These are phyloP conservation scores for Tapirus terrestris DNA, from an alignment of 2,113 vertebrate genomes.

Conservation along the genomic window DNA sequence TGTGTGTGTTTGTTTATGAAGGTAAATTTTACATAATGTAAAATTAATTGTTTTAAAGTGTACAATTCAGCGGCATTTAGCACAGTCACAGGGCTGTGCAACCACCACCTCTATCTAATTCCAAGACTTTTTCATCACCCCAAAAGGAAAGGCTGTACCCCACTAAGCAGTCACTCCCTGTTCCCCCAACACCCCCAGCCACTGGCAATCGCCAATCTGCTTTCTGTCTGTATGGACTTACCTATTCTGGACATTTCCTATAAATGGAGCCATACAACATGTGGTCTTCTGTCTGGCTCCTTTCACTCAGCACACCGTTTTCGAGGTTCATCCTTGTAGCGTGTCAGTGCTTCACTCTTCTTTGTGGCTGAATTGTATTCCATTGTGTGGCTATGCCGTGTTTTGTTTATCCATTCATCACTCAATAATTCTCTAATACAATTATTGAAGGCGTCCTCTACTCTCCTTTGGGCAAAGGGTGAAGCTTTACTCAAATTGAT, in stretches of 20 bases:
- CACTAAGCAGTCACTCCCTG: neutral
- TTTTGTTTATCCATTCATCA: neutral
- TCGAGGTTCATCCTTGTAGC: too few relatives aligned
- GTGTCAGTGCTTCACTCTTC: fast-evolving
- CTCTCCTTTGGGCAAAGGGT: neutral
- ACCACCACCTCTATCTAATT: neutral
- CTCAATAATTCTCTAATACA: too few relatives aligned
- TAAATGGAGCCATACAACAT: fast-evolving
- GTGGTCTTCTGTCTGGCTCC: neutral
- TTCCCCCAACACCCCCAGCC: too few relatives aligned
- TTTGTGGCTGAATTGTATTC: neutral
- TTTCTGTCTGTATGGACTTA: neutral
- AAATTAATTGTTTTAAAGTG: neutral
- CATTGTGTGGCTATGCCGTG: fast-evolving
- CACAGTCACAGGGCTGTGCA: neutral
- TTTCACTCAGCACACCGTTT: neutral
- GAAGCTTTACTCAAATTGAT: neutral
- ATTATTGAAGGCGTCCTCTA: neutral
- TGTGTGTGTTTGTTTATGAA: neutral
- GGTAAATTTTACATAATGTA: neutral
- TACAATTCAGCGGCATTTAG: neutral
- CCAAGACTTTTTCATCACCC: neutral
- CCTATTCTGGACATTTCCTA: neutral
- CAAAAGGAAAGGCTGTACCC: neutral
- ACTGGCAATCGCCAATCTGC: too few relatives aligned